Conservation (phyloP, 2,113 vertebrate species). For the Holacanthus passer region DNA sequence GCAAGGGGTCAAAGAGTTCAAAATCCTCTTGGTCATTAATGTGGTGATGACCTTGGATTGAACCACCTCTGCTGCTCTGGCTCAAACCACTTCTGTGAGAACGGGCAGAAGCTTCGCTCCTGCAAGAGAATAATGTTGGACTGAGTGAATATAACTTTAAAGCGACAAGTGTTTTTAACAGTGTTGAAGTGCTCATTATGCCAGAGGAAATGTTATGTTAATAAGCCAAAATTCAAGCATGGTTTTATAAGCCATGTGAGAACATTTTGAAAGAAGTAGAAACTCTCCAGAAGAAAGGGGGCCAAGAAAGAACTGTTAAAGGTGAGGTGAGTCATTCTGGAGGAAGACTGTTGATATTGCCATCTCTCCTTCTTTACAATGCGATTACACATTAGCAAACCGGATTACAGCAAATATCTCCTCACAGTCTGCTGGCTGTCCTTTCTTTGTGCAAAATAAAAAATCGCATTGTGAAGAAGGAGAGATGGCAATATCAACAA, state of each 20-base stretch:
- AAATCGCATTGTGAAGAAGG: too few species aligned
- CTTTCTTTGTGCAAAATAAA: too few species aligned
- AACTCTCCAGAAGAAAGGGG: neutral
- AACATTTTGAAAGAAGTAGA: neutral
- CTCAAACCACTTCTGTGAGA: slow-evolving; percentile 32
- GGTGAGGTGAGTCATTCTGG: neutral
- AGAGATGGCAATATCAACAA: too few species aligned
- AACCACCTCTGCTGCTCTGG: slow-evolving; percentile 41
- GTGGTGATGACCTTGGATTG: slow-evolving; percentile 10
- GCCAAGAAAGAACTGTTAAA: too few species aligned
- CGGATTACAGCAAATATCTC: too few species aligned
- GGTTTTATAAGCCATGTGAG: neutral
- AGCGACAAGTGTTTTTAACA: neutral
- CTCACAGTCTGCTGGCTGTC: too few species aligned
- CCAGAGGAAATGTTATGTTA: neutral
- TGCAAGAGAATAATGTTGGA: slow-evolving; percentile 46
- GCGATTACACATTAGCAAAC: too few species aligned
- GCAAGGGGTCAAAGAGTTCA: neutral
- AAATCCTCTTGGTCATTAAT: slow-evolving; percentile 12
- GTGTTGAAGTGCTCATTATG: neutral
- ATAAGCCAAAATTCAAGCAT: neutral
- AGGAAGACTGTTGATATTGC: too few species aligned
- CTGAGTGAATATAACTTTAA: slow-evolving; percentile 13
- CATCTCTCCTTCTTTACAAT: too few species aligned
- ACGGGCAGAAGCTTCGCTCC: slow-evolving; percentile 26